Conservation (phyloP, 2,888 invertebrate species). For the Acleris emargana region DNA sequence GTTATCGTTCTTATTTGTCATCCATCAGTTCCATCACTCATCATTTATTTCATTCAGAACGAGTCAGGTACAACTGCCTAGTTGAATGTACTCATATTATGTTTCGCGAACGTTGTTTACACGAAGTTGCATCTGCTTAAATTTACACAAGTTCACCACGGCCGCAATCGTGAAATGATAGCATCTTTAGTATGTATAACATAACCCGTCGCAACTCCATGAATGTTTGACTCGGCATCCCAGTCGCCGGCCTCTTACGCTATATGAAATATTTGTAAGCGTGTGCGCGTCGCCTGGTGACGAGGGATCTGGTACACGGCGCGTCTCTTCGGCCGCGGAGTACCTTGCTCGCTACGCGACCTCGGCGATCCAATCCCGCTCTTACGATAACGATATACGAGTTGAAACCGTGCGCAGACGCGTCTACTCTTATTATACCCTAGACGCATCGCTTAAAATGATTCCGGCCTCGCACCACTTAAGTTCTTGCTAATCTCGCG, state of each 20-base stretch:
- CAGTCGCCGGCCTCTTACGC: conserved; percentile 9
- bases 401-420: conserved; percentile 56
- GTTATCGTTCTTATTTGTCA: too few species aligned
- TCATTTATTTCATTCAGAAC: too few species aligned
- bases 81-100: background rate
- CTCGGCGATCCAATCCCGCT: conserved; percentile 57
- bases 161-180: background rate
- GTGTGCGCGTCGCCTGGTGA: conserved; percentile 67
- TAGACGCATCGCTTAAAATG: conserved; percentile 74
- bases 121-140: conserved; percentile 1
- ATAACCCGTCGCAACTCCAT: conserved; percentile 1
- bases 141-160: background rate
- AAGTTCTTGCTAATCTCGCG: conserved; percentile 57
- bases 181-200: background rate
- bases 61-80: too few species aligned
- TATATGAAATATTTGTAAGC: conserved; percentile 60
- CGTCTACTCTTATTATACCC: conserved; percentile 70
- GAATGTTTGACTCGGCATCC: conserved; percentile 15
- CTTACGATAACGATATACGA: conserved; percentile 54
- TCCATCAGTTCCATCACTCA: too few species aligned
- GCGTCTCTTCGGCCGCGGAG: conserved; percentile 77
- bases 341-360: conserved; percentile 61
- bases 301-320: conserved; percentile 75
- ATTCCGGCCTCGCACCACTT: conserved; percentile 71
- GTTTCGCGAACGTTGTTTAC: background rate